Conservation (phyloP, 2,113 vertebrate species). For the Paradoxurus hermaphroditus region DNA sequence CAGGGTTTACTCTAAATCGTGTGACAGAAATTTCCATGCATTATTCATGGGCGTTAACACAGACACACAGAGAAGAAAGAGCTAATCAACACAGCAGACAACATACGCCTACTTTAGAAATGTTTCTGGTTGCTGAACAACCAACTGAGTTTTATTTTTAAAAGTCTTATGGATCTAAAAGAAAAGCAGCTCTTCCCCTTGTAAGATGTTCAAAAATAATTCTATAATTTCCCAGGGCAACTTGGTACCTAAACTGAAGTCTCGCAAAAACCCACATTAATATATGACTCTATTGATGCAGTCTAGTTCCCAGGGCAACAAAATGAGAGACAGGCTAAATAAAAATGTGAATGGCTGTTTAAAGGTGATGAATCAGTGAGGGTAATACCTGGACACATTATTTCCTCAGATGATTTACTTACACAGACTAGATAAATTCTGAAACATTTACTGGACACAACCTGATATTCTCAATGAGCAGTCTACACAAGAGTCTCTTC, state of each 20-base stretch:
- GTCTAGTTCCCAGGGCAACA: not conserved
- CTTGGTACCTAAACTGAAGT: slow-evolving; percentile 37
- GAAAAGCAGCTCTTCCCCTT: slow-evolving; percentile 53
- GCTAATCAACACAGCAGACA: slow-evolving; percentile 67
- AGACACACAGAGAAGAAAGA: slow-evolving; percentile 54
- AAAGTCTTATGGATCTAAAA: slow-evolving; percentile 51
- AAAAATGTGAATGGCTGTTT: not conserved
- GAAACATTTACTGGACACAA: not conserved
- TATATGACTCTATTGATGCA: not conserved
- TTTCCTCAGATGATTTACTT: not conserved
- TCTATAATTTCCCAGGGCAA: slow-evolving; percentile 18
- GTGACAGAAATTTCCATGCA: slow-evolving; percentile 33
- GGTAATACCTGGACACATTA: not conserved
- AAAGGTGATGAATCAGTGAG: not conserved
- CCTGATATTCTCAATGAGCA: not conserved
- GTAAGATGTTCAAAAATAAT: slow-evolving; percentile 49
- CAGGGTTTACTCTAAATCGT: slow-evolving; percentile 25
- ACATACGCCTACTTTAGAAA: slow-evolving; percentile 64
- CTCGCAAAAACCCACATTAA: slow-evolving; percentile 14
- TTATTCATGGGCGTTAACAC: slow-evolving; percentile 67
- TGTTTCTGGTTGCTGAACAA: slow-evolving; percentile 55
- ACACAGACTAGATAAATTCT: not conserved
- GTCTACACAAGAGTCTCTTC: not conserved
- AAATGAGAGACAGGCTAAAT: not conserved
- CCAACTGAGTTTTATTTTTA: slow-evolving; percentile 63